These are phyloP conservation scores for Drosophila subobscura DNA, from an alignment of 1,140 invertebrate genomes.

Conservation along the genomic window DNA sequence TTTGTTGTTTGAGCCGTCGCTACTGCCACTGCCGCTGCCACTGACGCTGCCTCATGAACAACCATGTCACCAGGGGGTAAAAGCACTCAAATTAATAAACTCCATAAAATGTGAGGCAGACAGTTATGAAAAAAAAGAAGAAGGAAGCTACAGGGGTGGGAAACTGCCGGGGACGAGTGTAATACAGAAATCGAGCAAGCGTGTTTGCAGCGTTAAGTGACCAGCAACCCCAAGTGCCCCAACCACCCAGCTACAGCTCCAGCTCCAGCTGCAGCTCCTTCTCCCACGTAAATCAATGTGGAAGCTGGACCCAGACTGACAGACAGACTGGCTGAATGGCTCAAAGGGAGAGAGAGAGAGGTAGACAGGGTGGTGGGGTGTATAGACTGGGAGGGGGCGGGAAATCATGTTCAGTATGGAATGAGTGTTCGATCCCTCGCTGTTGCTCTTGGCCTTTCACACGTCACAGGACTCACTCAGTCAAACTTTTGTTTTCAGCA, in stretches of 20 bases:
- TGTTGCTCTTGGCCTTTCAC: conserved; percentile 76
- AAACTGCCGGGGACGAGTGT: not conserved
- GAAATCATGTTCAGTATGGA: not conserved
- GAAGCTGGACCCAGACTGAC: conserved; percentile 41
- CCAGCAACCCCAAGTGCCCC: conserved; percentile 32
- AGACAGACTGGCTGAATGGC: conserved; percentile 14
- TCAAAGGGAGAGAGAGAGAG: no score
- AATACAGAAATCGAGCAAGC: conserved; percentile 13
- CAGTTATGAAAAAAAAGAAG: conserved; percentile 68
- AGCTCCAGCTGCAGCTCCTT: not conserved
- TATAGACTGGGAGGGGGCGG: not conserved
- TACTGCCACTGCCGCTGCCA: conserved; percentile 6
- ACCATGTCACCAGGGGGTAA: conserved; percentile 69
- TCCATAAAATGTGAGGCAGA: conserved; percentile 79
- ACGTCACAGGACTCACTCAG: conserved; percentile 67
- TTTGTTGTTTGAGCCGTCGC: conserved; percentile 36
- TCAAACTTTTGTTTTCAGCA: conserved; percentile 75
- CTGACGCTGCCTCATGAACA: conserved; percentile 11
- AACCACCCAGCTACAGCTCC: not conserved
- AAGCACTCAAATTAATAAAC: conserved; percentile 82
- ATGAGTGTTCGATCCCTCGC: conserved; percentile 1
- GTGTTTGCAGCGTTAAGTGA: conserved; percentile 71
- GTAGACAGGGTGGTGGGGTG: no score
- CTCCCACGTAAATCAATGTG: conserved; percentile 68
- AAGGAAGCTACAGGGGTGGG: conserved; percentile 4